These are phyloP conservation scores for Eristalinus sepulchralis DNA, from an alignment of 2,888 invertebrate species.

Conservation along the genomic window DNA sequence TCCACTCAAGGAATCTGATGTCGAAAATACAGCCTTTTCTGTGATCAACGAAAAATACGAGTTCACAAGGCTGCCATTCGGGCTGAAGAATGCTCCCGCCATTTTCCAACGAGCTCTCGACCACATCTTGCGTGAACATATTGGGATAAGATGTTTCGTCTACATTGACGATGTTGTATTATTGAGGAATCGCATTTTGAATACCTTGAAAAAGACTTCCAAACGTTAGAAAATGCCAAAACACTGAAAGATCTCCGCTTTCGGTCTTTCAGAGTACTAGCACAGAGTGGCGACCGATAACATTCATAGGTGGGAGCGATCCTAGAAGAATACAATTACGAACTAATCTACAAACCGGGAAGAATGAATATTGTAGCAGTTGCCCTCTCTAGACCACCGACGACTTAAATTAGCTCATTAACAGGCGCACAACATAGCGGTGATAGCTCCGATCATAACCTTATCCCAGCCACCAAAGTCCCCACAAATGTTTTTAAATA, in stretches of 20 bases:
- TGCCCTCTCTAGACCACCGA: slow-evolving; percentile 15
- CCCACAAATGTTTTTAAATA: not conserved
- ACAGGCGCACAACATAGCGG: not conserved
- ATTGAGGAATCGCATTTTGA: not conserved
- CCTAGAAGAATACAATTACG: no score
- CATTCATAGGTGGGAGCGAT: slow-evolving; percentile 50
- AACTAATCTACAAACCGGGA: slow-evolving; percentile 50
- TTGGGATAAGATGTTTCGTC: no score
- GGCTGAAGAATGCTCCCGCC: no score
- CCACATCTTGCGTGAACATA: no score
- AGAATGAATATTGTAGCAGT: not conserved
- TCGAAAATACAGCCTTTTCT: not conserved
- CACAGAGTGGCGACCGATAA: slow-evolving; percentile 40
- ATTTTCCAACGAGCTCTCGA: no score
- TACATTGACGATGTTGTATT: not conserved
- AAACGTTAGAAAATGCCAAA: not conserved
- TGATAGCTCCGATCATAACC: slow-evolving; percentile 14
- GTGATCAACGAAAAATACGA: not conserved
- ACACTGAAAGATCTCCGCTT: slow-evolving; percentile 59
- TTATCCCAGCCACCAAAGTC: not conserved
- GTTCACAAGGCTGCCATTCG: slow-evolving; percentile 6
- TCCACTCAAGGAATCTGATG: no score
- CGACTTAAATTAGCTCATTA: not conserved
- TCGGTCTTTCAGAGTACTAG: slow-evolving; percentile 61
- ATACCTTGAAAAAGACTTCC: not conserved